phyloP scores from a whole-genome alignment of 2,113 vertebrate species.

The Coturnix japonica region DNA sequence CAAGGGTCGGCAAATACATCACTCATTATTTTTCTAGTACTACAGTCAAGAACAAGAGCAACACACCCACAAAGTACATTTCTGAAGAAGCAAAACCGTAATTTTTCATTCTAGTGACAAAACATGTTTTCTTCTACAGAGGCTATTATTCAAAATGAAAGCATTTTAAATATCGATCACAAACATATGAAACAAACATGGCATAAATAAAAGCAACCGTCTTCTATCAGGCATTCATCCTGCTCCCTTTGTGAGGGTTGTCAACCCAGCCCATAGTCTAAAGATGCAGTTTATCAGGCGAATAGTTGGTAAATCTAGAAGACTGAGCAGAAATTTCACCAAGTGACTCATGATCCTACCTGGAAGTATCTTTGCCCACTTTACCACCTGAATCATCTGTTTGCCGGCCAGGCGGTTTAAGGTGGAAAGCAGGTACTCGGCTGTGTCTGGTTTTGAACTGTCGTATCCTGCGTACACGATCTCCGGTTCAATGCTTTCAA shows the following conservation, averaged over 20 bases:
- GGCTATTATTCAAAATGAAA: conserved; percentile 6
- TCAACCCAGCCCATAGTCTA: not conserved
- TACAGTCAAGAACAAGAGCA: not conserved
- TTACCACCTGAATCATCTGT: conserved; percentile 99
- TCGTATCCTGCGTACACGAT: conserved; percentile 94
- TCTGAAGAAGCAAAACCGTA: accelerated
- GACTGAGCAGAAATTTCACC: not conserved
- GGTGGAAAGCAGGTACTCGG: conserved; percentile 94
- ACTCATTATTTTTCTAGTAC: not conserved
- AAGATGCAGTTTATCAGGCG: not conserved
- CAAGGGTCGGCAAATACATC: not conserved
- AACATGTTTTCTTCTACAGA: not conserved
- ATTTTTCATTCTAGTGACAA: conserved; percentile 3
- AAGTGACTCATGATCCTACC: conserved; percentile 73
- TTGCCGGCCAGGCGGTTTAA: conserved; percentile 97
- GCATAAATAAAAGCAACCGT: not conserved
- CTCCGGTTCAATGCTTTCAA: conserved; percentile 96
- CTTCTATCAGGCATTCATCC: not conserved
- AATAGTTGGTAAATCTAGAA: not conserved
- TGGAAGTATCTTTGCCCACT: conserved; percentile 99
- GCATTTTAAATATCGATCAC: not conserved
- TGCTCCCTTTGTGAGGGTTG: accelerated
- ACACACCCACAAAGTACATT: not conserved
- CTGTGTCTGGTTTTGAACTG: conserved; percentile 90
- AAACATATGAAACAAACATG: not conserved